Conservation (phyloP, 2,113 vertebrate genomes). For the Zosterops lateralis region DNA sequence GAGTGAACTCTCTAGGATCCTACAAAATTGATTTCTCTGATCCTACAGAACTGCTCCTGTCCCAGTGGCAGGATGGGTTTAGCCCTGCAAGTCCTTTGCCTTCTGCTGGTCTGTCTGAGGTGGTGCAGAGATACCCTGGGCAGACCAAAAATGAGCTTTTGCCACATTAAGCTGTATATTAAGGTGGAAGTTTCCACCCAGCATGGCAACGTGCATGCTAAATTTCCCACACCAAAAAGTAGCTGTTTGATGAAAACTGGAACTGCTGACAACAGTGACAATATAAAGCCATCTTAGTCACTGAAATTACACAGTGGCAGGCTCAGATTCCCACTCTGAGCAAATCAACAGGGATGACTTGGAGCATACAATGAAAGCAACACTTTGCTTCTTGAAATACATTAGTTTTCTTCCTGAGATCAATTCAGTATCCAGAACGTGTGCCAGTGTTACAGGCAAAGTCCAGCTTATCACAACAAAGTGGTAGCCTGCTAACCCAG, state of each 20-base stretch:
- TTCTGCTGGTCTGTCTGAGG: too few species aligned
- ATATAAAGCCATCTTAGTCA: background rate
- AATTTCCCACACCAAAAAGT: background rate
- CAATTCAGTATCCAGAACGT: background rate
- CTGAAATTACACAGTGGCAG: slow-evolving; percentile 13
- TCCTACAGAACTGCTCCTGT: too few species aligned
- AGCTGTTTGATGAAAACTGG: background rate
- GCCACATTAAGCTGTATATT: background rate
- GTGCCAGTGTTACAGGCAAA: background rate
- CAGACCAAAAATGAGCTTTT: background rate
- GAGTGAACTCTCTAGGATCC: too few species aligned
- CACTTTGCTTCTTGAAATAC: background rate
- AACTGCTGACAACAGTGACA: slow-evolving; percentile 39
- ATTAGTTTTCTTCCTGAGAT: background rate
- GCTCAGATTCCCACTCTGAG: background rate
- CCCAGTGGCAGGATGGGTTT: too few species aligned
- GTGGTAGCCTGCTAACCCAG: background rate
- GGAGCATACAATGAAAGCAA: background rate
- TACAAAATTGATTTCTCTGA: too few species aligned
- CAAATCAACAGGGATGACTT: background rate
- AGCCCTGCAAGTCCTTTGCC: too few species aligned
- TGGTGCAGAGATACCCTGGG: background rate
- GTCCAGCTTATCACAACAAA: background rate
- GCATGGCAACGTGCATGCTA: background rate
- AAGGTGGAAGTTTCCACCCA: background rate